Percentiles rank a stretch among this genome's conserved stretches.
Evolutionary conservation across 2,113 vertebrate genomes (phyloP).

Genomic region (Psammodynastes pulverulentus): DNA sequence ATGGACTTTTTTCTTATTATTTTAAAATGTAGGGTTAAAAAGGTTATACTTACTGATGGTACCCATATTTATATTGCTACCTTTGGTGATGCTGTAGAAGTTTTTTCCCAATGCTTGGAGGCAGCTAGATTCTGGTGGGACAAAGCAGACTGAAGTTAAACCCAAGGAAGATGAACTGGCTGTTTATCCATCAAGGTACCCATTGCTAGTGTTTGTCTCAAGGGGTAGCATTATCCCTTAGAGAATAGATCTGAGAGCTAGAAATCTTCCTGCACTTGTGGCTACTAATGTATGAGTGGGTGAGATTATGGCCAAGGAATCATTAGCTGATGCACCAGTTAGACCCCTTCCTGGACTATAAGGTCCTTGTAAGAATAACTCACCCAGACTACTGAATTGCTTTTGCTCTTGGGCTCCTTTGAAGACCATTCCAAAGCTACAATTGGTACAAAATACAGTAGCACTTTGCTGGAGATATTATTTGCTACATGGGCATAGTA

Average conservation of each 20-base stretch:
- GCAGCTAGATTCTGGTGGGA: not conserved
- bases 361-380: not conserved
- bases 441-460: not conserved
- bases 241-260: not conserved
- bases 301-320: not conserved
- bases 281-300: not conserved
- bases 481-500: not conserved
- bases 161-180: not conserved
- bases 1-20: not conserved
- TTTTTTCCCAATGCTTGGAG: not conserved
- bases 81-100: not conserved
- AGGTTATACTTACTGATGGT: not conserved
- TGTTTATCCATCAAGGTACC: not conserved
- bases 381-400: not conserved
- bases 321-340: not conserved
- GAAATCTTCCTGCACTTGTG: not conserved
- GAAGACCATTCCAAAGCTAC: not conserved
- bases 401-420: not conserved
- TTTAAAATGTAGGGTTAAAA: not conserved
- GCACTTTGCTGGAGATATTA: not conserved
- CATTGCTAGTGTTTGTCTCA: not conserved
- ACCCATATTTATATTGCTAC: not conserved
- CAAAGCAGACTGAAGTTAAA: not conserved
- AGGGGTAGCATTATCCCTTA: not conserved
- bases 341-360: not conserved